Percentiles rank a stretch among this genome's conserved stretches.
Conservation (phyloP, 2,797 vertebrate genomes). For the Mormyrops boulengeri region DNA sequence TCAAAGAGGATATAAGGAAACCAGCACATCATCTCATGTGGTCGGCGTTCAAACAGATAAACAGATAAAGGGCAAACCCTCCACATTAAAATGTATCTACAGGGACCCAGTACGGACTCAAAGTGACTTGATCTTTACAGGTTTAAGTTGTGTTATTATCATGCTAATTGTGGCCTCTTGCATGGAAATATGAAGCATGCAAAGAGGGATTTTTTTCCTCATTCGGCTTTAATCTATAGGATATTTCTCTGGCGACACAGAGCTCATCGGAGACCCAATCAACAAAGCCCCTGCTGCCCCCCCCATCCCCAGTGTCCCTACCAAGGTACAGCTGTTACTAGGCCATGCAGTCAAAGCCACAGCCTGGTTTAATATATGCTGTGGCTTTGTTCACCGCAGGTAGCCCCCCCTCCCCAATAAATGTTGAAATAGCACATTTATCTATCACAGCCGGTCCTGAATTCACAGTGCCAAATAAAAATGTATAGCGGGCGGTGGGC, state of each 20-base stretch:
- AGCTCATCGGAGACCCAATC: conserved; percentile 21
- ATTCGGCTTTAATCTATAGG: not conserved
- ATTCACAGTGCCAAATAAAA: not conserved
- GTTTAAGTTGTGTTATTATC: conserved; percentile 51
- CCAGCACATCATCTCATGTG: not conserved
- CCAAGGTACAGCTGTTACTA: conserved; percentile 40
- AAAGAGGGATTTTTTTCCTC: not conserved
- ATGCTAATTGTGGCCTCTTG: conserved; percentile 56
- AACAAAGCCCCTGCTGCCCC: conserved; percentile 28
- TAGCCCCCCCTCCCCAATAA: conserved; percentile 6
- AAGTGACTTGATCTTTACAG: conserved; percentile 53
- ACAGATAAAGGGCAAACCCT: not conserved
- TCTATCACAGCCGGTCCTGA: not conserved
- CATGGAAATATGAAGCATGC: conserved; percentile 24
- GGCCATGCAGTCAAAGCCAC: conserved; percentile 29
- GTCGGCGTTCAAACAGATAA: not conserved
- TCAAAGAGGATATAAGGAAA: not conserved
- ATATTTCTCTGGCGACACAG: not conserved
- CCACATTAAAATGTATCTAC: conserved; percentile 51
- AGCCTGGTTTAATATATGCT: conserved; percentile 27
- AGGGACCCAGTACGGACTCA: conserved; percentile 48
- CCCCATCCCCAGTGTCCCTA: conserved; percentile 1
- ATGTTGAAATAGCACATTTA: not conserved
- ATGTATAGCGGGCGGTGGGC: not conserved
- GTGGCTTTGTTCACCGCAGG: conserved; percentile 35